Evolutionary conservation across 2,888 invertebrate species (phyloP).

Genomic region (Drosophila emarginata): DNA sequence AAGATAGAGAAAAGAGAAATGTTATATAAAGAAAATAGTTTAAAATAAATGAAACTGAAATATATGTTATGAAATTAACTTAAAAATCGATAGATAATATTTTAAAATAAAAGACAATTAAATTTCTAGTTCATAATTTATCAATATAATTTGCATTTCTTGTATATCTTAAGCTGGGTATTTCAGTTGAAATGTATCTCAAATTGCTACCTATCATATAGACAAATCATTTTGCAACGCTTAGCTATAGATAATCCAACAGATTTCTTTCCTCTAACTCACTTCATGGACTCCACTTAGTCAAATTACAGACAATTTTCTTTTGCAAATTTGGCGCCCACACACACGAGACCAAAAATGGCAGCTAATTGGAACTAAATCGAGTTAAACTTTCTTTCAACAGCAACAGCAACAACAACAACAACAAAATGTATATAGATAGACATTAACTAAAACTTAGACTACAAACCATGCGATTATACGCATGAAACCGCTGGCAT

Average conservation of each 20-base stretch:
- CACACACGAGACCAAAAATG: conserved; percentile 63
- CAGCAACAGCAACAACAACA: conserved; percentile 8
- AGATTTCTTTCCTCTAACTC: conserved; percentile 24
- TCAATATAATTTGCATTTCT: neutral
- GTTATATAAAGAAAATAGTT: no score
- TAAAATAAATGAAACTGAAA: no score
- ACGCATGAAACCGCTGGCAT: conserved; percentile 71
- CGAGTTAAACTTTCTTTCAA: conserved; percentile 71
- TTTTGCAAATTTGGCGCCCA: conserved; percentile 66
- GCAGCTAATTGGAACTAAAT: conserved; percentile 74
- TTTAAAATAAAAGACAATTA: neutral
- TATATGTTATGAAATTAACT: no score
- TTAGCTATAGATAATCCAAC: neutral
- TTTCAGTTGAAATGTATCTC: neutral
- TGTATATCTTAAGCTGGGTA: neutral
- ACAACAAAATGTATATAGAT: conserved; percentile 1
- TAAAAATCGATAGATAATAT: neutral
- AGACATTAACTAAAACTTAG: neutral
- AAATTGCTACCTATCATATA: neutral
- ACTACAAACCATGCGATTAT: conserved; percentile 48
- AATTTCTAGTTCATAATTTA: neutral
- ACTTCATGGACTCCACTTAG: conserved; percentile 57
- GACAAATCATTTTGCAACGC: conserved; percentile 30
- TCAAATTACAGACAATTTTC: conserved; percentile 62
- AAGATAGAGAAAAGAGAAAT: neutral